These are phyloP conservation scores for Rhinoraja longicauda DNA, from an alignment of 2,797 vertebrate genomes.

Conservation along the genomic window DNA sequence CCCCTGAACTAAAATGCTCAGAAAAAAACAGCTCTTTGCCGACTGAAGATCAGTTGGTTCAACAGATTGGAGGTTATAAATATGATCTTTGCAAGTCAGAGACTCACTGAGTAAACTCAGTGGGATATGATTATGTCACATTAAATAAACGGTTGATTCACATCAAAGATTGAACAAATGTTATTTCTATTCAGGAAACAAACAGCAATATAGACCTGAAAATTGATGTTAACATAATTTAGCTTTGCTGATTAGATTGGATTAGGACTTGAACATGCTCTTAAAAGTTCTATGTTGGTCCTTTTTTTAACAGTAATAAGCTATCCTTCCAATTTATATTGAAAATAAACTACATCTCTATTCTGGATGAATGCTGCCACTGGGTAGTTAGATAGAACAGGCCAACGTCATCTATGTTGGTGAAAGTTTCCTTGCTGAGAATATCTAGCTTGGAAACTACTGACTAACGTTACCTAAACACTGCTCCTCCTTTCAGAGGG, in stretches of 20 bases:
- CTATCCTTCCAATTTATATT: background rate
- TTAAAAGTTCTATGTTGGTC: background rate
- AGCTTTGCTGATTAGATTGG: conserved; percentile 1
- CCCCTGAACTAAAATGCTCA: background rate
- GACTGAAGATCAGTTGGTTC: background rate
- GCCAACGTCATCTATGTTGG: background rate
- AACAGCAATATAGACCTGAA: conserved; percentile 9
- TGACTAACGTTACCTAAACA: background rate
- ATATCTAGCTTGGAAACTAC: background rate
- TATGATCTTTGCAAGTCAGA: background rate
- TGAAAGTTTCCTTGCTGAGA: background rate
- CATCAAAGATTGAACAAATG: background rate
- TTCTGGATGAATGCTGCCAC: background rate
- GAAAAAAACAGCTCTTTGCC: background rate
- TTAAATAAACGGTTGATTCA: conserved; percentile 2
- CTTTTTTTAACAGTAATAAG: background rate
- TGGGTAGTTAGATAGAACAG: background rate
- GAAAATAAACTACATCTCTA: background rate
- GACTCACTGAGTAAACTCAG: background rate
- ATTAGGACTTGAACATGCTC: background rate
- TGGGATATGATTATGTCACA: background rate
- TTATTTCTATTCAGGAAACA: conserved; percentile 3
- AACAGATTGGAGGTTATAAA: background rate
- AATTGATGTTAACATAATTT: background rate
- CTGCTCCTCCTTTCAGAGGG: background rate